Evolutionary conservation across 1,140 invertebrate genomes (phyloP).

Genomic region (Agrilus planipennis): DNA sequence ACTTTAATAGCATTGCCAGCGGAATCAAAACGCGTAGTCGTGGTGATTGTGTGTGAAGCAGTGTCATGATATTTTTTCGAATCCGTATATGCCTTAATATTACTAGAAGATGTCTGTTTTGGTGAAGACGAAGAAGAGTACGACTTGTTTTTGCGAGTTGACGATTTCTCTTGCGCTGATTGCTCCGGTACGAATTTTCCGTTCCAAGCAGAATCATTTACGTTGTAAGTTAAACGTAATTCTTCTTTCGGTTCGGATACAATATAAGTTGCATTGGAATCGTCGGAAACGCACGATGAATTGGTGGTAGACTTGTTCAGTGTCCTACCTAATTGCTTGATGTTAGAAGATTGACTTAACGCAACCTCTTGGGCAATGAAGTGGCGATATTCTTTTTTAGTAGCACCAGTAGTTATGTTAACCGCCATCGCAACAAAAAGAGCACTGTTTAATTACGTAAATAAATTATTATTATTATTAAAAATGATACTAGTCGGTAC

Average conservation of each 20-base stretch:
- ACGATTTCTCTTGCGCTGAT: slow-evolving; percentile 12
- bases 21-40: slow-evolving; percentile 27
- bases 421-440: slow-evolving; percentile 22
- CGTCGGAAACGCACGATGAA: slow-evolving; percentile 14
- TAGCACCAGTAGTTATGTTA: slow-evolving; percentile 23
- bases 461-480: slow-evolving; percentile 11
- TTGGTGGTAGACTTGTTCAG: slow-evolving; percentile 26
- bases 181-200: slow-evolving; percentile 38
- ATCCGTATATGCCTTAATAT: slow-evolving; percentile 23
- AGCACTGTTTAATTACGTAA: slow-evolving; percentile 12
- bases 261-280: slow-evolving; percentile 22
- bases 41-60: slow-evolving; percentile 18
- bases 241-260: slow-evolving; percentile 33
- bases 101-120: slow-evolving; percentile 22
- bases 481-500: slow-evolving; percentile 11
- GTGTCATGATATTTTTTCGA: slow-evolving; percentile 24
- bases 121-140: slow-evolving; percentile 21
- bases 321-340: slow-evolving; percentile 28
- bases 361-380: slow-evolving; percentile 22
- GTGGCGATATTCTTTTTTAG: slow-evolving; percentile 29
- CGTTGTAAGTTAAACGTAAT: slow-evolving; percentile 26
- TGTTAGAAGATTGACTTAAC: slow-evolving; percentile 10
- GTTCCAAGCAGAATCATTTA: slow-evolving; percentile 40
- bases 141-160: slow-evolving; percentile 19
- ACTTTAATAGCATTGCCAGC: slow-evolving; percentile 29